These are phyloP conservation scores for Aphelenchoides fujianensis DNA, from an alignment of 1,140 invertebrate species.

Conservation along the genomic window DNA sequence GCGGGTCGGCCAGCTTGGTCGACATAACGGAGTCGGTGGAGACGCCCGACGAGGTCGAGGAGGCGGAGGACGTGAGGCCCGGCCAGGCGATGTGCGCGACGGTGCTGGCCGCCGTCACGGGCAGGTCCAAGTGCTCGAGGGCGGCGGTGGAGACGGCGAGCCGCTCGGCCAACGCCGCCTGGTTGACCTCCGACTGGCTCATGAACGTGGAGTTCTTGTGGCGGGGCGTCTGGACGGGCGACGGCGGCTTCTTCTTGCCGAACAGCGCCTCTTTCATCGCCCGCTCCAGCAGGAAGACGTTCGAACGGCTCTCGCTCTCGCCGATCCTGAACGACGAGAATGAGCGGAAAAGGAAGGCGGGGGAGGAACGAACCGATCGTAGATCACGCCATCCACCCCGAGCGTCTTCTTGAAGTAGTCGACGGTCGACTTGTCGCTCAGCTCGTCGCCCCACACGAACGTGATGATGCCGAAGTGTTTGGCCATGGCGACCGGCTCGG, in stretches of 20 bases:
- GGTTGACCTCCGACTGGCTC: neutral
- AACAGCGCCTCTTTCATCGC: constrained; percentile 34
- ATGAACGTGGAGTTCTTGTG: constrained; percentile 16
- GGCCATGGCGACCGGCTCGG: constrained; percentile 49
- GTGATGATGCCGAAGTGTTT: constrained; percentile 56
- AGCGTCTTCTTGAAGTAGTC: constrained; percentile 60
- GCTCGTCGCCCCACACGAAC: constrained; percentile 61
- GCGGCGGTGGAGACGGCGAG: constrained; percentile 8
- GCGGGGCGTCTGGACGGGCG: neutral
- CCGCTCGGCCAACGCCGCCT: neutral
- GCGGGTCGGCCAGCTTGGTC: neutral
- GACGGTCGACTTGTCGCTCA: constrained; percentile 53
- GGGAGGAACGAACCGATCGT: constrained; percentile 43
- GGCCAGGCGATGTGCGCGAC: constrained; percentile 3
- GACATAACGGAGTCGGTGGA: constrained; percentile 15
- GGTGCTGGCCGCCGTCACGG: neutral
- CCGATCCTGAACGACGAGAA: constrained; percentile 44
- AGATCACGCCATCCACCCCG: constrained; percentile 59
- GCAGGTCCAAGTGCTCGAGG: constrained; percentile 17
- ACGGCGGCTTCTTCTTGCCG: constrained; percentile 9
- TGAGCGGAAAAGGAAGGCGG: constrained; percentile 5
- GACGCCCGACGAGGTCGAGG: constrained; percentile 22
- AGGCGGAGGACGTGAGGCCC: neutral
- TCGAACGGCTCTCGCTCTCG: constrained; percentile 35
- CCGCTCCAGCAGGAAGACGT: constrained; percentile 46